Conservation (phyloP, 2,888 invertebrate genomes). For the Sinohyriopsis cumingii region DNA sequence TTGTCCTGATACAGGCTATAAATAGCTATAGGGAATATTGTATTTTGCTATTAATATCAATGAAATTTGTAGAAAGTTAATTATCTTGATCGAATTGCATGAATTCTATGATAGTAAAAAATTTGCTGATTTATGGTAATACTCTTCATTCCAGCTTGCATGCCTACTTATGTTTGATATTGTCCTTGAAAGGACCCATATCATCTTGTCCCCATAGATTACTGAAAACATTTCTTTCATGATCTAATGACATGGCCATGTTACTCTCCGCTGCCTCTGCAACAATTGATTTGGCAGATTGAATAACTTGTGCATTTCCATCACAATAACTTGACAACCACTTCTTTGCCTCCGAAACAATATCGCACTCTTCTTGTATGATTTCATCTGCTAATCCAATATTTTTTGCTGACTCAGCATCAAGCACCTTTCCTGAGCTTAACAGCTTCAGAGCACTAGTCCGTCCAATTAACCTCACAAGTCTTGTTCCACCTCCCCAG, state of each 20-base stretch:
- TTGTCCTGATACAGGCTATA: too few relatives aligned
- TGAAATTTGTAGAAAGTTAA: too few relatives aligned
- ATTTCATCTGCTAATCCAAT: conserved; percentile 72
- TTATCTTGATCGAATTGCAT: too few relatives aligned
- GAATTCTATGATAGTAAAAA: too few relatives aligned
- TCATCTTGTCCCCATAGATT: conserved; percentile 73
- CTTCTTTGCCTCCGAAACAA: conserved; percentile 50
- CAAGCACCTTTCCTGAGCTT: conserved; percentile 59
- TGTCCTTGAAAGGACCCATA: conserved; percentile 63
- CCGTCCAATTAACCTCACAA: conserved; percentile 72
- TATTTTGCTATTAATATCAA: too few relatives aligned
- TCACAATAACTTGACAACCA: conserved; percentile 66
- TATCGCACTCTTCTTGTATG: conserved; percentile 53
- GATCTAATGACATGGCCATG: conserved; percentile 51
- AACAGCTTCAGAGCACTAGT: conserved; percentile 72
- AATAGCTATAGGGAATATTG: too few relatives aligned
- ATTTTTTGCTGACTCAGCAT: conserved; percentile 67
- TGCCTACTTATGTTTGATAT: conserved; percentile 69
- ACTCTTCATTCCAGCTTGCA: too few relatives aligned
- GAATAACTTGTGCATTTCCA: conserved; percentile 50
- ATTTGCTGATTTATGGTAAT: too few relatives aligned
- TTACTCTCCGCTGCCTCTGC: conserved; percentile 46
- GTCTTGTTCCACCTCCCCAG: conserved; percentile 74
- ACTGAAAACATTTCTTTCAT: conserved; percentile 71
- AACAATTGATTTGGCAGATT: conserved; percentile 66